These are phyloP conservation scores for Agonum fuliginosum DNA, from an alignment of 2,888 invertebrate genomes.

Conservation along the genomic window DNA sequence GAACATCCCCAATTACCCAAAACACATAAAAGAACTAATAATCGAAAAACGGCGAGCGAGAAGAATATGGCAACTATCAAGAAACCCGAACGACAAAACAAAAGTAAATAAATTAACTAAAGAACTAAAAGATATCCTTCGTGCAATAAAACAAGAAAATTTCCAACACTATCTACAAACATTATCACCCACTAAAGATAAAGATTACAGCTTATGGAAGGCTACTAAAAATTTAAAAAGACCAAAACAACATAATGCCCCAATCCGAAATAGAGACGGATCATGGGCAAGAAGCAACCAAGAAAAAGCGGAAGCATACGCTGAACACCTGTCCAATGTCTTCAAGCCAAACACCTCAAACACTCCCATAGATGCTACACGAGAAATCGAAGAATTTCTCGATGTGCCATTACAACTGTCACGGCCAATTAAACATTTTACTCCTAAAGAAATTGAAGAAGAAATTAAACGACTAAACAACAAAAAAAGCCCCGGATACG, in stretches of 20 bases:
- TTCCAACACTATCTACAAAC: background rate
- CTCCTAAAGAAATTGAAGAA: background rate
- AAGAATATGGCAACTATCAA: slow-evolving; percentile 59
- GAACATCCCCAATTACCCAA: slow-evolving; percentile 3
- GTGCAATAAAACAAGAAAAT: slow-evolving; percentile 1
- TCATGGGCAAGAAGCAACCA: background rate
- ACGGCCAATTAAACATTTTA: background rate
- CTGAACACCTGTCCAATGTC: background rate
- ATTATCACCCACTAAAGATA: background rate
- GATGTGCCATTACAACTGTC: background rate
- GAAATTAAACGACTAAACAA: background rate
- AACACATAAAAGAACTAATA: slow-evolving; percentile 20
- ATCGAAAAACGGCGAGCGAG: slow-evolving; percentile 59
- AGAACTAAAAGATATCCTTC: slow-evolving; percentile 49
- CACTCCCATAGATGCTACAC: background rate
- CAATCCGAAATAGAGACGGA: background rate
- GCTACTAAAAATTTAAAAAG: background rate
- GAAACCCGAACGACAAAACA: slow-evolving; percentile 58
- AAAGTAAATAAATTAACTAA: slow-evolving; percentile 56
- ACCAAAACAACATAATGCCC: background rate
- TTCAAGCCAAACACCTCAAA: background rate
- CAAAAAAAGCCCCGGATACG: background rate
- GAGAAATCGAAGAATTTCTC: background rate
- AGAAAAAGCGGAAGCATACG: background rate
- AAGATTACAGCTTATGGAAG: background rate